Base-by-base conservation (phyloP, 2,113 vertebrate genomes). In the Thinocorus orbignyianus region DNA sequence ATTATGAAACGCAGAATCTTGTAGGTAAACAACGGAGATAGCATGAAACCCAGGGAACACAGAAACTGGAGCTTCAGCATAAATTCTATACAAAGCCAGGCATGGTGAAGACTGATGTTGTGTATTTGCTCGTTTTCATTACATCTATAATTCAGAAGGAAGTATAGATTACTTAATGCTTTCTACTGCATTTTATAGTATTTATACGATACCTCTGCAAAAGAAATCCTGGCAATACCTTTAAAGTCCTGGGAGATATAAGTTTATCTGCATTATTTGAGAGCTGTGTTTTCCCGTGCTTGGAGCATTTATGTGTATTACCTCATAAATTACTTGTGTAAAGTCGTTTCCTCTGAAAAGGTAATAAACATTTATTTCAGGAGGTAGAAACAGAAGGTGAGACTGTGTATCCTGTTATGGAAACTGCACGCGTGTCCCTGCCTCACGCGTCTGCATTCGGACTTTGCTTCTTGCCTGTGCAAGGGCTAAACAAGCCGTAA, bases 111-210 rank as follows among this genome's bases (percentile, higher is more conserved):
- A 96, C 31, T 78, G 57, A 96, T 98, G 92, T 25, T 87, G 77
- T 90, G 61, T 94, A 68, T 94, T 93, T 95, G 68, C 91, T 92
- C 64, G 48, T 94, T 97, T 97, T 97, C 96, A 97, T 97, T 96
- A 69, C 82, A 96, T 97, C 94, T 96, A 81, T 98, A 98, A 98
- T 98, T 98, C 97, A 97, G 87, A 76, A 88, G 94, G 88, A 95
- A 96, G 86, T 82, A 69, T 93, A 31, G 31, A 94, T 97, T 94
- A 88, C 88, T 96, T 97, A 93, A 97, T 95, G 66, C 90, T 95
- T 96, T 96, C 92, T 82, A 57, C 62, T 93, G 86, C 62, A 48
- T 97, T 93, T 96, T 91, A 78, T 88, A 26, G 89, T 84, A 87
- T 95, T 97, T 91, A 84, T 86, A 41, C 71, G 52, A 5, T 22